phyloP scores from a whole-genome alignment of 2,888 invertebrate species.

The Ochropleura leucogaster region DNA sequence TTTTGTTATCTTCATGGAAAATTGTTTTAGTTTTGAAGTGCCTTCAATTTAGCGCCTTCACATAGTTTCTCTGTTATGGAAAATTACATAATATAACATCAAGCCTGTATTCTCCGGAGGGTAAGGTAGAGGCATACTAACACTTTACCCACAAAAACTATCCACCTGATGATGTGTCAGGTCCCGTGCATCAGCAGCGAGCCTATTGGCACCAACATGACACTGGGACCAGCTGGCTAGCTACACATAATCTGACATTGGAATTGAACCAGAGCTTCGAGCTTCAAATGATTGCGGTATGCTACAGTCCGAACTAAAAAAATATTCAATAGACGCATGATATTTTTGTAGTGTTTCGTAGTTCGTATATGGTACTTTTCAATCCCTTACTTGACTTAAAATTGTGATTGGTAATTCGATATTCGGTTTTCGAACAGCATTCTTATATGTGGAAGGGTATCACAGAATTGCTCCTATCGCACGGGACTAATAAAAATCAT shows the following conservation, averaged over 20 bases:
- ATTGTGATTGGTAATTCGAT: slow-evolving; percentile 32
- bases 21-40: neutral
- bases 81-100: neutral
- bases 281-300: neutral
- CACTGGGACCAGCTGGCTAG: neutral
- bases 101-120: neutral
- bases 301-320: neutral
- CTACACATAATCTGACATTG: neutral
- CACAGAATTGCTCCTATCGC: slow-evolving; percentile 1
- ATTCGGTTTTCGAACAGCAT: slow-evolving; percentile 3
- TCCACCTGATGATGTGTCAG: neutral
- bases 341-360: neutral
- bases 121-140: too few species aligned
- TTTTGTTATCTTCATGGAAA: neutral
- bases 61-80: neutral
- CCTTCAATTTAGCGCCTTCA: neutral
- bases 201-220: neutral
- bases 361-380: neutral
- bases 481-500: slow-evolving; percentile 37
- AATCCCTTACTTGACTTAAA: slow-evolving; percentile 1
- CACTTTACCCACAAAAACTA: neutral
- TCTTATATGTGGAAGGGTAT: slow-evolving; percentile 1
- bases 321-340: neutral
- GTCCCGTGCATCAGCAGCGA: neutral
- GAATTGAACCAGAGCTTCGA: neutral